Evolutionary conservation across 1,140 invertebrate species (phyloP), one percentile per base, ranked within the genome.

Genomic region (Tetramorium simillimum): DNA sequence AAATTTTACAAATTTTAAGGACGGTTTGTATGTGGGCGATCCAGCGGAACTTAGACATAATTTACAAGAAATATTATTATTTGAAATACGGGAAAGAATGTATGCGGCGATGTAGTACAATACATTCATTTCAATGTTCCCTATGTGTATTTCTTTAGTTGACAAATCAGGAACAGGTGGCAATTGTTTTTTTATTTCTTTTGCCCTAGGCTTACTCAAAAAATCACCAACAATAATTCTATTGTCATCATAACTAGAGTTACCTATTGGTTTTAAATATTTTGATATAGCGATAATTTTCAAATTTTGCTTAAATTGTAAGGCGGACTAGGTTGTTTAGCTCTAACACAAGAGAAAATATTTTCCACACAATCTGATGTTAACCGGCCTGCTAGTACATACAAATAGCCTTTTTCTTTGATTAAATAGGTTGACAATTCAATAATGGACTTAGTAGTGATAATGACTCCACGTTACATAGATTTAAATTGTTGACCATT

Each of bases 361-460:
- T 69, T 69, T 69, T 69, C 65, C 3, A 69, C 65, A 69, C 40
- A 69, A 69, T 69, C 65, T 5, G 65, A 69, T 18, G 63, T 65
- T 65, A 65, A 65, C 18, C 28, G 28, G 12, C 10, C 65, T 69
- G 37, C 18, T 51, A 70, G 14, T 49, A 49, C 67, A 51, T 51
- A 70, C 14, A 28, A 12, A 70, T 67, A 67, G 67, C 6, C 43
- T 51, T 70, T 70, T 51, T 70, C 43, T 51, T 70, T 16, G 1
- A 70, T 49, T 70, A 40, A 67, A 18, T 67, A 67, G 18, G 18
- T 67, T 37, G 63, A 67, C 10, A 67, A 67, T 67, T 67, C 33
- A 7, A 46, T 67, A 18, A 67, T 43, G n/a, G n/a, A 67, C 7
- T 67, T 67, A 21, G 7, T 67, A 21, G 7, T 67, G 2, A 67